Evolutionary conservation across 2,888 invertebrate species (phyloP).

Genomic region (Callinectes sapidus): DNA sequence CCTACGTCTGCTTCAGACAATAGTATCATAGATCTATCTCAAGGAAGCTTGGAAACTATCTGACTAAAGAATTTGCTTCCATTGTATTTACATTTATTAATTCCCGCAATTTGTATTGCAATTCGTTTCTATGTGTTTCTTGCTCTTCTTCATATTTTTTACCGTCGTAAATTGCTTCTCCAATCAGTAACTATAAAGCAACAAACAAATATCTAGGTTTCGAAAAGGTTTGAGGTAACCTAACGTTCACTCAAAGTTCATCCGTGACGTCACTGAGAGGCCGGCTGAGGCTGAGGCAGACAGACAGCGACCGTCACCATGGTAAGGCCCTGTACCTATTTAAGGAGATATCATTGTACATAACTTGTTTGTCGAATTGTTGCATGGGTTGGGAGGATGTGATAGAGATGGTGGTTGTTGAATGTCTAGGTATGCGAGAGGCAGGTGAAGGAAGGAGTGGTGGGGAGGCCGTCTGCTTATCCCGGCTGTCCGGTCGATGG

Average conservation of each 20-base stretch:
- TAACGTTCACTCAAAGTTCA: conserved; percentile 16
- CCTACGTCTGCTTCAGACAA: background rate
- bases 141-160: background rate
- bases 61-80: background rate
- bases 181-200: background rate
- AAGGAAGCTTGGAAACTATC: background rate
- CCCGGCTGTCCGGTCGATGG: conserved; percentile 12
- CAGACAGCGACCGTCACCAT: background rate
- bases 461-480: background rate
- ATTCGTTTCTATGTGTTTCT: background rate
- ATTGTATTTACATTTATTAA: background rate
- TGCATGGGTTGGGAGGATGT: background rate
- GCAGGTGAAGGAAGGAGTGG: background rate
- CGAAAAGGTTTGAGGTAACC: background rate
- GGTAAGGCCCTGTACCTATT: background rate
- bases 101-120: background rate
- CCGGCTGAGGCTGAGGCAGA: conserved; percentile 19
- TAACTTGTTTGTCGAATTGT: background rate
- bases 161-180: background rate
- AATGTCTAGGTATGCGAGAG: background rate
- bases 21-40: background rate
- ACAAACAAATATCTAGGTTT: background rate
- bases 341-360: background rate
- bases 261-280: conserved; percentile 9
- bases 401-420: background rate